Conservation (phyloP, 2,113 vertebrate genomes). For the Apteryx mantelli region DNA sequence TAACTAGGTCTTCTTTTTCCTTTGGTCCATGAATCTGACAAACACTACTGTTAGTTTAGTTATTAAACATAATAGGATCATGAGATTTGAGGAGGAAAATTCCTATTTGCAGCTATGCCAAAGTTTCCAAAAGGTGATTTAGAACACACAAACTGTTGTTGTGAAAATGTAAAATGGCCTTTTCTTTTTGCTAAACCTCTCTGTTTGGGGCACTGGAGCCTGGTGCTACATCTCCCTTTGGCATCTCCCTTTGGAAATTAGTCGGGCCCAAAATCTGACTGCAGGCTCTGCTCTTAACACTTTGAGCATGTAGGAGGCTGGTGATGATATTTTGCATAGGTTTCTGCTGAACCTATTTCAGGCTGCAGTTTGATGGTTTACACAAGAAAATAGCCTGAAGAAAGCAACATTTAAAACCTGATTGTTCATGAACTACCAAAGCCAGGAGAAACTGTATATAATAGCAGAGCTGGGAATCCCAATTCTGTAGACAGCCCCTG, state of each 20-base stretch:
- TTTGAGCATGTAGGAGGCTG: conserved; percentile 59
- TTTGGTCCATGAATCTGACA: not conserved
- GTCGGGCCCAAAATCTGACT: conserved; percentile 1
- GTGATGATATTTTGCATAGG: conserved; percentile 53
- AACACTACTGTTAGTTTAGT: not conserved
- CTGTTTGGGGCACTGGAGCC: not conserved
- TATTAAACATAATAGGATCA: not conserved
- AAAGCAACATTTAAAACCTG: conserved; percentile 20
- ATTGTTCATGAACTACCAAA: conserved; percentile 3
- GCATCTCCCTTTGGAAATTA: conserved; percentile 21
- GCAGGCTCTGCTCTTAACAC: conserved; percentile 50
- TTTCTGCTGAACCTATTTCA: conserved; percentile 64
- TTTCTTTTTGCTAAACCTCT: not conserved
- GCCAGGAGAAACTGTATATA: not conserved
- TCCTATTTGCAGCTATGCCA: not conserved
- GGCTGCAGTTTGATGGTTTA: conserved; percentile 30
- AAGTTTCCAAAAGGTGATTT: not conserved
- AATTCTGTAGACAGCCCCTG: not conserved
- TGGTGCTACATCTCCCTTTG: not conserved
- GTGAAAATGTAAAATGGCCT: not conserved
- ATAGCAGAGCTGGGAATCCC: not conserved
- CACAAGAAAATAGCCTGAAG: conserved; percentile 40
- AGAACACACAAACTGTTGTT: not conserved
- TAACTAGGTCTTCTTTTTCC: not conserved
- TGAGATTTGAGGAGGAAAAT: not conserved